phyloP scores from a whole-genome alignment of 2,797 vertebrate genomes.

The Neostethus bicornis region DNA sequence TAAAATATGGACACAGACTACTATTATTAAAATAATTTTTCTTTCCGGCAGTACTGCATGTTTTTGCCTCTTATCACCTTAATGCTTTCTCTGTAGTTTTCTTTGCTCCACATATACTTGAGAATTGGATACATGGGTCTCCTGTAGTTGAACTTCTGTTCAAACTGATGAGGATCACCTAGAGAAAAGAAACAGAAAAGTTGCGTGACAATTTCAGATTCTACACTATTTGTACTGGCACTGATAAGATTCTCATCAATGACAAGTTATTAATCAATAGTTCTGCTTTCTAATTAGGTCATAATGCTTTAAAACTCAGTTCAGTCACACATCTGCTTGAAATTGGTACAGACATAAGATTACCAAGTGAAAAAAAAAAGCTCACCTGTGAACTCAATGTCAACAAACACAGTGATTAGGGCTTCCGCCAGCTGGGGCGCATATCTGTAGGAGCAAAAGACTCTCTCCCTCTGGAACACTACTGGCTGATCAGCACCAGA shows the following conservation, averaged over 20 bases:
- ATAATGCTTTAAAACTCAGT: background rate
- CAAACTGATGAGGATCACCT: constrained; percentile 99
- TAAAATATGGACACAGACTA: background rate
- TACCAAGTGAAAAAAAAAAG: background rate
- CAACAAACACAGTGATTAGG: constrained; percentile 96
- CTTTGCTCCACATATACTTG: constrained; percentile 95
- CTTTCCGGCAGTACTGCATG: background rate
- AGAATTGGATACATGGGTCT: constrained; percentile 99
- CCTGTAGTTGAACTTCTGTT: constrained; percentile 99
- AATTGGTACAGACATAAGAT: no score
- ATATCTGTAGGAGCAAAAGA: constrained; percentile 89
- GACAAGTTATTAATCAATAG: background rate
- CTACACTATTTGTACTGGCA: background rate
- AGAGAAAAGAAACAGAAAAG: constrained; percentile 12
- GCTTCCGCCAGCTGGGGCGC: constrained; percentile 92
- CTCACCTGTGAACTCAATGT: constrained; percentile 97
- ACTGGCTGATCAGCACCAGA: constrained; percentile 84
- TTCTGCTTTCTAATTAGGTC: background rate
- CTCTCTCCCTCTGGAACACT: constrained; percentile 90
- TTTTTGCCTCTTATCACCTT: constrained; percentile 80
- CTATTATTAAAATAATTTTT: background rate
- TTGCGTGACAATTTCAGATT: background rate
- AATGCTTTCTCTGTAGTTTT: constrained; percentile 90
- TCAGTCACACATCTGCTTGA: background rate
- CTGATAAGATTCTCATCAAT: background rate